Evolutionary conservation across 2,113 vertebrate genomes (phyloP), one percentile per base, ranked within the genome.

Genomic region (Aepyceros melampus): DNA sequence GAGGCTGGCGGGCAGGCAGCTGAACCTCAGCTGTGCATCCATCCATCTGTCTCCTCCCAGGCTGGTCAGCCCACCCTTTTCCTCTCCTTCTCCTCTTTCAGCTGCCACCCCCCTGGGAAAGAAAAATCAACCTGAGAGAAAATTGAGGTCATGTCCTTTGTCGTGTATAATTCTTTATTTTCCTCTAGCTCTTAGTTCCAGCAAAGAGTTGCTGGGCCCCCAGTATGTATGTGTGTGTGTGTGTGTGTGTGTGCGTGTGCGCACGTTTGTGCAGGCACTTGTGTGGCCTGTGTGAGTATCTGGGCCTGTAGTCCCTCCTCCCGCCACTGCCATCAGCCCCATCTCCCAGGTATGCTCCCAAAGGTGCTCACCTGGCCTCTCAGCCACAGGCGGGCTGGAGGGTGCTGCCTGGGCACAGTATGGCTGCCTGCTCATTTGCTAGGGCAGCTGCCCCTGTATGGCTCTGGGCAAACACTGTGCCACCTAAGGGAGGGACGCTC

Each of bases 141-240:
- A 97, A 97, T 87, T 97, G 98, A 98, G 97, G 96, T 97, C 94
- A 81, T 40, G 88, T 97, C 93, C 96, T 97, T 97, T 98, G 97
- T 95, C 17, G 0, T 96, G 91, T 90, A 87, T 97, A 95, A 89
- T 94, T 95, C 91, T 93, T 97, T 95, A 96, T 97, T 96, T 98
- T 89, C 89, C 62, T 97, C 85, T 92, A 25, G 51, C 71, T 96
- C 55, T 94, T 62, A 81, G 86, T 97, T 94, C 86, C 88, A 86
- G 92, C 82, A 94, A 97, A 94, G 78, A 88, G 92, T 67, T 83
- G 67, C 84, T 33, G 62, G 58, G 36, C 14, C 76, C 78, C 23
- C 7, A 0, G 29, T 15, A 3, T 33, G 79, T 36, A 27, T 27
- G 74, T 47, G 87, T 15, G 67, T 29, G 31, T 43, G 40, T 16